Conservation (phyloP, 2,888 invertebrate genomes). For the Meandrusa payeni region DNA sequence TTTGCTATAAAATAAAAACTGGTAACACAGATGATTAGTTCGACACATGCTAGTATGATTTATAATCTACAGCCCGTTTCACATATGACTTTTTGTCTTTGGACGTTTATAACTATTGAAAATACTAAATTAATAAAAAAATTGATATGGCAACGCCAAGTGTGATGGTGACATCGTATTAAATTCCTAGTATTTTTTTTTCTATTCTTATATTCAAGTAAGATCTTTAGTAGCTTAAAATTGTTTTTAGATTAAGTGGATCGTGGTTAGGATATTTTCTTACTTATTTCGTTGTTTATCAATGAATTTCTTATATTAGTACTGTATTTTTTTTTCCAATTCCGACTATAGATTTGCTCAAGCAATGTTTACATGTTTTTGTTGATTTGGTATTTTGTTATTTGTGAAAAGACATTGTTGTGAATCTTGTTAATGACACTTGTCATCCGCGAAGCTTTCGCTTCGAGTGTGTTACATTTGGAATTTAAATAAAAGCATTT, state of each 20-base stretch:
- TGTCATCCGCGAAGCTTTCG: constrained; percentile 26
- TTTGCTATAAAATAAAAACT: too few relatives aligned
- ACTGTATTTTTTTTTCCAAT: constrained; percentile 34
- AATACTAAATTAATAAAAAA: too few relatives aligned
- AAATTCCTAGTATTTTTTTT: constrained; percentile 43
- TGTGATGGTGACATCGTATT: too few relatives aligned
- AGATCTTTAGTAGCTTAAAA: constrained; percentile 19
- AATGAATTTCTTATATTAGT: constrained; percentile 53
- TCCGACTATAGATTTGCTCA: constrained; percentile 52
- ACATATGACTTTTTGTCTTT: background rate
- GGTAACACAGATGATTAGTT: too few relatives aligned
- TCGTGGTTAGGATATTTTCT: constrained; percentile 25
- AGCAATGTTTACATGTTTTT: constrained; percentile 55
- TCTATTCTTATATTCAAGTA: constrained; percentile 36
- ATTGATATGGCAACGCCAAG: too few relatives aligned
- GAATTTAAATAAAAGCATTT: constrained; percentile 33
- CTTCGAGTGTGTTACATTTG: constrained; percentile 37
- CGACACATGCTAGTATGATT: too few relatives aligned
- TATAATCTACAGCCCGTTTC: too few relatives aligned
- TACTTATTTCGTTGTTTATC: constrained; percentile 50
- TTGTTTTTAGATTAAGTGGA: constrained; percentile 28
- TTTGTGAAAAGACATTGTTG: constrained; percentile 34
- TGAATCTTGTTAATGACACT: constrained; percentile 15
- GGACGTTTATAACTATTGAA: constrained; percentile 1
- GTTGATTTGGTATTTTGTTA: constrained; percentile 38